A percentile compares a stretch with the other conserved stretches of the same genome.
phyloP scores from a whole-genome alignment of 2,113 vertebrate genomes.

The Solea senegalensis region DNA sequence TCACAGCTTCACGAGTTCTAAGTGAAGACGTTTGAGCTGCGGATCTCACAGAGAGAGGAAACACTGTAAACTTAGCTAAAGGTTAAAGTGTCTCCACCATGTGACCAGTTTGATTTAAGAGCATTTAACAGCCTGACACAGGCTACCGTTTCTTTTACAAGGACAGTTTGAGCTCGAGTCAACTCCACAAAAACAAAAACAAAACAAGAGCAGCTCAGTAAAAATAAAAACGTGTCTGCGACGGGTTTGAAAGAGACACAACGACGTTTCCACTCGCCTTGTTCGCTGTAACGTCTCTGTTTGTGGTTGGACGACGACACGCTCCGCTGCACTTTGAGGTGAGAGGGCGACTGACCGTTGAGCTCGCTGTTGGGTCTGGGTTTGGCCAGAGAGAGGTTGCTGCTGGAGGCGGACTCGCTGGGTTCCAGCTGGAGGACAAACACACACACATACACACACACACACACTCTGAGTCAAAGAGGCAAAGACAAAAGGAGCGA shows the following conservation, averaged over 20 bases:
- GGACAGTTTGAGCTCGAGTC: too few relatives aligned
- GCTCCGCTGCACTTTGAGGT: slow-evolving; percentile 95
- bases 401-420: slow-evolving; percentile 95
- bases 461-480: neutral
- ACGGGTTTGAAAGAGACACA: neutral
- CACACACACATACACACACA: neutral
- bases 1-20: neutral
- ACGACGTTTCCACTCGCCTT: slow-evolving; percentile 83
- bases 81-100: slow-evolving; percentile 30
- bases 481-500: too few relatives aligned
- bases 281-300: slow-evolving; percentile 95
- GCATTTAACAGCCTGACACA: slow-evolving; percentile 27
- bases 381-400: slow-evolving; percentile 94
- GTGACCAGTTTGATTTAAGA: slow-evolving; percentile 13
- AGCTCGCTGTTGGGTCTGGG: slow-evolving; percentile 93
- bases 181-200: too few relatives aligned
- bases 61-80: slow-evolving; percentile 3
- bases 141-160: neutral
- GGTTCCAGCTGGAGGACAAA: slow-evolving; percentile 85
- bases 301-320: slow-evolving; percentile 92
- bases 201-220: too few relatives aligned
- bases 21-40: neutral
- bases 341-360: slow-evolving; percentile 93
- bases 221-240: neutral
- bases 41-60: neutral